Evolutionary conservation across 2,888 invertebrate species (phyloP).

Genomic region (Macrosiphum euphorbiae): DNA sequence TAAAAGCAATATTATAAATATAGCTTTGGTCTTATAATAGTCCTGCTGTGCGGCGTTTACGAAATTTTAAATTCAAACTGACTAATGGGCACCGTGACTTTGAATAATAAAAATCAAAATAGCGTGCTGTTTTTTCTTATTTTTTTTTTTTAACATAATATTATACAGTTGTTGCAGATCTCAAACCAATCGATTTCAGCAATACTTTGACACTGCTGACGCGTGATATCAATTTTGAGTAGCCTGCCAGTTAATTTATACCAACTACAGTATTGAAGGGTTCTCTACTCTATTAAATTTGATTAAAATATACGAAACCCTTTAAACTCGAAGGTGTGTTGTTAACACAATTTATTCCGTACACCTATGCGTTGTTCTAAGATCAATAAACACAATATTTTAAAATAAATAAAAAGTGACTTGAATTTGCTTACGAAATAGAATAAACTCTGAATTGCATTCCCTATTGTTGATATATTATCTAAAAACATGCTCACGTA

Average conservation of each 20-base stretch:
- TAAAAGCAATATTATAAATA: neutral
- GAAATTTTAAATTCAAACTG: neutral
- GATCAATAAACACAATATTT: slow-evolving; percentile 3
- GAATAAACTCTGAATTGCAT: neutral
- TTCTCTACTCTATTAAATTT: neutral
- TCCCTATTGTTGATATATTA: neutral
- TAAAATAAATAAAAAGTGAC: neutral
- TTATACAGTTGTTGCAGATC: neutral
- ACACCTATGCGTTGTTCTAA: neutral
- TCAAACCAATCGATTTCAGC: neutral
- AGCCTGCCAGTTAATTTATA: neutral
- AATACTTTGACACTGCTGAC: neutral
- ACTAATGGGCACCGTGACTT: neutral
- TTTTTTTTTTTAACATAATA: neutral
- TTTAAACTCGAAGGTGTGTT: neutral
- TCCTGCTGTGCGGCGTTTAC: neutral
- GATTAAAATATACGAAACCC: neutral
- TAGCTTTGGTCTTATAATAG: neutral
- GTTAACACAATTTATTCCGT: neutral
- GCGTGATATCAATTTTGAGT: slow-evolving; percentile 15
- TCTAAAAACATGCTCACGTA: neutral
- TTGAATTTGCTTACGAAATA: neutral
- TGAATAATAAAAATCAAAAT: neutral
- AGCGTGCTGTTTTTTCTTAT: neutral
- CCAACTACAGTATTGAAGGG: neutral